phyloP scores from a whole-genome alignment of 1,140 invertebrate genomes.

The Papilio dardanus region DNA sequence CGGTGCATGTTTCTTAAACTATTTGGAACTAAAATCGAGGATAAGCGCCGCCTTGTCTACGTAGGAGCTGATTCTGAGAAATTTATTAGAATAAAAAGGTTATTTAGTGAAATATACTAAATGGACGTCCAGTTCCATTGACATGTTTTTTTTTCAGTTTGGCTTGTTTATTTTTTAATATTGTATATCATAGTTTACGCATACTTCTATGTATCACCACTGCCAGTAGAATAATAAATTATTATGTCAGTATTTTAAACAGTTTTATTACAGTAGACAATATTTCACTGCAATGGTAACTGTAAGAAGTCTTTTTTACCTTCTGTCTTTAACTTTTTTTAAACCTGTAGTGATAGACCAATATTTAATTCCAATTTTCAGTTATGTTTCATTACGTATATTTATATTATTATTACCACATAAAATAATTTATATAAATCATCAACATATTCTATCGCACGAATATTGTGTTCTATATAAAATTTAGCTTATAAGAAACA shows the following conservation, averaged over 20 bases:
- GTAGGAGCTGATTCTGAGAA: too few relatives aligned
- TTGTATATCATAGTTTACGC: background rate
- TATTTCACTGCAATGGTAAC: too few relatives aligned
- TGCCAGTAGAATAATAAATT: background rate
- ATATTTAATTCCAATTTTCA: background rate
- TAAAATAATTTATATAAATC: background rate
- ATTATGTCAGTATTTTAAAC: background rate
- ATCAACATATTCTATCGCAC: background rate
- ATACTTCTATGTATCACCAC: background rate
- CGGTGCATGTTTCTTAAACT: too few relatives aligned
- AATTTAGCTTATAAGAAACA: background rate
- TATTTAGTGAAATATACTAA: too few relatives aligned
- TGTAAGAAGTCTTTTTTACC: background rate
- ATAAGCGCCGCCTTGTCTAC: too few relatives aligned
- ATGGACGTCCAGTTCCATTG: too few relatives aligned
- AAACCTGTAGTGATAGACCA: background rate
- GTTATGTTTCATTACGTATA: background rate
- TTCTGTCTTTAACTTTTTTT: background rate
- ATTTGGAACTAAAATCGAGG: too few relatives aligned
- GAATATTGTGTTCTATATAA: conserved; percentile 6
- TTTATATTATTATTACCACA: background rate
- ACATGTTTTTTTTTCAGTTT: background rate
- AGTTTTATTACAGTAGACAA: background rate
- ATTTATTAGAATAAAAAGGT: too few relatives aligned
- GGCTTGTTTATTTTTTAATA: background rate